A percentile compares a stretch with the other conserved stretches of the same genome.
Evolutionary conservation across 2,888 invertebrate species (phyloP).

Genomic region (Liodrosophila aerea): DNA sequence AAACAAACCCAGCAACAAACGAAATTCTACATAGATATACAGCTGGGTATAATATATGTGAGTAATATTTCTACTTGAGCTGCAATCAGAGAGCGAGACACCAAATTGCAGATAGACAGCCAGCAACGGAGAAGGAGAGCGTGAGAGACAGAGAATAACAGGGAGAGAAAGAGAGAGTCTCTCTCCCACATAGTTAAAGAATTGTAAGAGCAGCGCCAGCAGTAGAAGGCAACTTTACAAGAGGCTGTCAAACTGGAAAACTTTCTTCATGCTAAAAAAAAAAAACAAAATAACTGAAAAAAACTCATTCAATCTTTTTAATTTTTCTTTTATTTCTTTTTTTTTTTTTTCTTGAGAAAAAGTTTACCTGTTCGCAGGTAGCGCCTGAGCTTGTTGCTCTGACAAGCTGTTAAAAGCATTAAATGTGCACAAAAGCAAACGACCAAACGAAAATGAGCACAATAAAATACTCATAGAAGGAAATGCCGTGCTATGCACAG

Average conservation of each 20-base stretch:
- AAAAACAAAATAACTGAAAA: background rate
- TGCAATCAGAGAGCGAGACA: slow-evolving; percentile 13
- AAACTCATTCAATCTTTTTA: slow-evolving; percentile 25
- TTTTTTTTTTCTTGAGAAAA: slow-evolving; percentile 3
- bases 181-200: no score
- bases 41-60: slow-evolving; percentile 20
- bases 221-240: slow-evolving; percentile 16
- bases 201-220: no score
- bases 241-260: slow-evolving; percentile 38
- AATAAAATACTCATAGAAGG: background rate
- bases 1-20: slow-evolving; percentile 23
- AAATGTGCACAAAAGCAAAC: slow-evolving; percentile 40
- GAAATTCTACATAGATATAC: slow-evolving; percentile 34
- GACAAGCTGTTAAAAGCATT: slow-evolving; percentile 62
- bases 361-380: slow-evolving; percentile 26
- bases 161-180: background rate
- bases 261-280: slow-evolving; percentile 28
- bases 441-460: slow-evolving; percentile 10
- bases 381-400: slow-evolving; percentile 26
- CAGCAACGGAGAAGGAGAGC: no score
- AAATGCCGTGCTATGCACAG: background rate
- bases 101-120: no score
- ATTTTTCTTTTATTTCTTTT: background rate
- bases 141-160: no score
- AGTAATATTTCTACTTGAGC: slow-evolving; percentile 19